These are phyloP conservation scores for Turritopsis rubra DNA, from an alignment of 30 jellyfish, hydroid and myxozoan genomes.

Conservation along the genomic window DNA sequence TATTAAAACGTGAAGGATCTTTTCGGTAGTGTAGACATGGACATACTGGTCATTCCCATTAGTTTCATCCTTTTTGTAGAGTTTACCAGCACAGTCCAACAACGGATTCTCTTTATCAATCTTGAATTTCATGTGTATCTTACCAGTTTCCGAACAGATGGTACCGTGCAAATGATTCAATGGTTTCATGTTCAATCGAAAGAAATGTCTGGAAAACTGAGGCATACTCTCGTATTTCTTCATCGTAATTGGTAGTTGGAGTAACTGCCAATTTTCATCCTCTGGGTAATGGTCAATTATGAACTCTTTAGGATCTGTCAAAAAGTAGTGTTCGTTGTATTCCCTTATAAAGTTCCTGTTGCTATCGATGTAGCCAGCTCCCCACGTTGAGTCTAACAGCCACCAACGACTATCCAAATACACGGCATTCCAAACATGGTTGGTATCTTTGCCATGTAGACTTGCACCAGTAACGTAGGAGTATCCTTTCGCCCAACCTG, in stretches of 20 bases:
- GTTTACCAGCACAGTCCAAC: slow-evolving; percentile 14
- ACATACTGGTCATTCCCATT: slow-evolving; percentile 26
- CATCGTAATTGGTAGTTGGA: slow-evolving; percentile 16
- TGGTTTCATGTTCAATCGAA: slow-evolving; percentile 33
- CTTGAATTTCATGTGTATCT: slow-evolving; percentile 28
- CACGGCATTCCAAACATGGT: slow-evolving; percentile 81
- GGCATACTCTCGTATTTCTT: slow-evolving; percentile 57
- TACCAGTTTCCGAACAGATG: slow-evolving; percentile 27
- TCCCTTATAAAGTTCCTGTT: slow-evolving; percentile 51
- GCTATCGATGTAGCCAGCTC: slow-evolving; percentile 61
- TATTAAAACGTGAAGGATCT: slow-evolving; percentile 30
- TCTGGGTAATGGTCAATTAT: slow-evolving; percentile 62
- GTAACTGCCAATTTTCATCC: slow-evolving; percentile 65
- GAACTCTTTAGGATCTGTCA: slow-evolving; percentile 72
- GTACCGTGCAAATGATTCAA: slow-evolving; percentile 40
- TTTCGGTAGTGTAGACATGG: slow-evolving; percentile 28
- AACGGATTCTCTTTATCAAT: slow-evolving; percentile 11
- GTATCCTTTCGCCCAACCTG: slow-evolving; percentile 71
- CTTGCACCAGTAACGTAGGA: slow-evolving; percentile 38
- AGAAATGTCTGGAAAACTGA: slow-evolving; percentile 41
- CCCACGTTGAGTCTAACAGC: slow-evolving; percentile 81
- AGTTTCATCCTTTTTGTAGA: slow-evolving; percentile 11
- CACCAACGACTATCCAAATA: slow-evolving; percentile 58
- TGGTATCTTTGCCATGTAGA: slow-evolving; percentile 33
- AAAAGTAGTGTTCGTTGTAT: slow-evolving; percentile 71